Base-by-base conservation (phyloP, 30 jellyfish, hydroid and myxozoan genomes). In the Rhopilema esculentum region DNA sequence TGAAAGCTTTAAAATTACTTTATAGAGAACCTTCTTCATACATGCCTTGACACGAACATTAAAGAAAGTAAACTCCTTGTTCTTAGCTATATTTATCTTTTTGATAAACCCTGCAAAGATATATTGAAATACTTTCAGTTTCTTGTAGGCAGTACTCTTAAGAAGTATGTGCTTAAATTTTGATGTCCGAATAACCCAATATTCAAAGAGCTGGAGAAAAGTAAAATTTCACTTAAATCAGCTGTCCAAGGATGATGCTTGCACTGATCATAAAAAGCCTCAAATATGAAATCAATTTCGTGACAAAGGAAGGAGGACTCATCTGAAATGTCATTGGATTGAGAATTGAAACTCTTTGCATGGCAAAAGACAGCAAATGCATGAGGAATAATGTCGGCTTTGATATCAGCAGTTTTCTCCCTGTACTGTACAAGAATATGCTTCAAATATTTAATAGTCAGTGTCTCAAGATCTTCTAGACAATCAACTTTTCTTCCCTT, bases 311-410 rank as follows among this genome's bases (percentile, higher is more conserved):
- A 16, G 24, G 87, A 77, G 49, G 80, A 48, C 22, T 51, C 51
- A 27, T 77, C 49, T 77, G 50, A 51, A 77, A 24, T 40, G 76
- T 30, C 51, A 49, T 32, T 49, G 75, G 80, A 8, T 30, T 6
- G 0, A 31, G 76, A 16, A 51, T 23, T 20, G 4, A 21, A 32
- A 69, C 29, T 48, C 51, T 67, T 48, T 21, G 69, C 53, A 24
- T 90, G 53, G 80, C 92, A 83, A 69, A 83, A 67, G 17, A 83
- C 89, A 67, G 92, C 92, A 48, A 68, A 83, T 19, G 53, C 92
- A 20, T 90, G 92, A 67, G 67, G 92, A 32, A 83, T 72, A 67
- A 83, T 29, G 24, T 83, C 88, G 62, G 92, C 87, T 83, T 83
- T 83, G 28, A 68, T n/a, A 25, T 90, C 92, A 16, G 92, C 26